These are phyloP conservation scores for Anas acuta DNA, from an alignment of 2,797 vertebrate genomes.

Conservation along the genomic window DNA sequence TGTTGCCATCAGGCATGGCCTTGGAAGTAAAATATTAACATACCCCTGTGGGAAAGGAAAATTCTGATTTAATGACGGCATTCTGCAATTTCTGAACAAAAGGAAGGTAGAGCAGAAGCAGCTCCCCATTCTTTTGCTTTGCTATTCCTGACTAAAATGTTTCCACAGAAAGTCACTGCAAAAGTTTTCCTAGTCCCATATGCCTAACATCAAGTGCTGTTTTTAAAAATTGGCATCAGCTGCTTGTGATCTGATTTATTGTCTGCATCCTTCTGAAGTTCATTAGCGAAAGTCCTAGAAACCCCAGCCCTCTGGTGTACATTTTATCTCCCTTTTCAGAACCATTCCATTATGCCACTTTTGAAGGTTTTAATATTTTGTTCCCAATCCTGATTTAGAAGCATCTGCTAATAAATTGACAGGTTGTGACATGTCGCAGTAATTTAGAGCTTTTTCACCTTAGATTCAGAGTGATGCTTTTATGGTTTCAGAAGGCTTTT, in stretches of 20 bases:
- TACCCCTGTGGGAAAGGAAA: background rate
- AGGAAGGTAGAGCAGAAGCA: background rate
- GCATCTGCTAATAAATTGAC: conserved; percentile 65
- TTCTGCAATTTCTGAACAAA: background rate
- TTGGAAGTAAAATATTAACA: conserved; percentile 26
- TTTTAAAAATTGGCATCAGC: conserved; percentile 22
- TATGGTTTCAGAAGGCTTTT: conserved; percentile 56
- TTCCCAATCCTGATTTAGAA: conserved; percentile 58
- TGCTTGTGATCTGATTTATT: background rate
- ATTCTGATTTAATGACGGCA: background rate
- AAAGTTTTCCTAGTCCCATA: background rate
- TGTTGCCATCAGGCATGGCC: background rate
- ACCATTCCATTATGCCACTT: background rate
- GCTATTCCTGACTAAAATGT: background rate
- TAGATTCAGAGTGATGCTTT: conserved; percentile 25
- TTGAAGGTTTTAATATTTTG: conserved; percentile 25
- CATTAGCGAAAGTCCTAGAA: conserved; percentile 1
- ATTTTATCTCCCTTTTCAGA: conserved; percentile 13
- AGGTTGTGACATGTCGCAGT: conserved; percentile 39
- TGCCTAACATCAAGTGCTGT: conserved; percentile 13
- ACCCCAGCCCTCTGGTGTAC: background rate
- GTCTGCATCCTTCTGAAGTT: background rate
- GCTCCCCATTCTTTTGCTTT: background rate
- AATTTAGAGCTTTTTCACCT: conserved; percentile 61
- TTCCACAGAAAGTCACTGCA: background rate